Conservation (phyloP, 2,113 vertebrate genomes). For the Prunella fulvescens region DNA sequence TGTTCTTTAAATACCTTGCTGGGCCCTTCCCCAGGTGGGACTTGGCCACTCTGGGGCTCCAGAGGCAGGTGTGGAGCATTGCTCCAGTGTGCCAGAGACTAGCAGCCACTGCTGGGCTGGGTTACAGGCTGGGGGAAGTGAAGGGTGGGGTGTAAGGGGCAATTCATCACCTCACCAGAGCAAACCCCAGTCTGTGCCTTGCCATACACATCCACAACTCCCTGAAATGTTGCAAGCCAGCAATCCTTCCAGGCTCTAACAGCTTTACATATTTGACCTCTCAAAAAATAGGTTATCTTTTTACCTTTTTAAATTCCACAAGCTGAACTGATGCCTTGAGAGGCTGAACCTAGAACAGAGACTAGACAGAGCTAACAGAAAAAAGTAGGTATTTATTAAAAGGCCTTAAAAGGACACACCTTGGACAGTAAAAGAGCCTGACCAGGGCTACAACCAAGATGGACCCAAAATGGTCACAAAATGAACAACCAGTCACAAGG, state of each 20-base stretch:
- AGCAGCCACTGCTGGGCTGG: background rate
- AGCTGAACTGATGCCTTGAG: background rate
- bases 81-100: background rate
- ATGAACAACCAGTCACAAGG: rapidly evolving
- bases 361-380: background rate
- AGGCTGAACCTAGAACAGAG: background rate
- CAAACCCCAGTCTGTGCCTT: rapidly evolving
- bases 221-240: background rate
- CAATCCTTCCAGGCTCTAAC: background rate
- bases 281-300: background rate
- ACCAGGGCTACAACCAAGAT: background rate
- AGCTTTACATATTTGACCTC: background rate
- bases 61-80: background rate
- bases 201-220: background rate
- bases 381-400: background rate
- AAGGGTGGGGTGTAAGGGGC: background rate
- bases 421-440: background rate
- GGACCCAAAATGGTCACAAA: background rate
- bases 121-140: too few species aligned
- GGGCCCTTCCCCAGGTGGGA: background rate
- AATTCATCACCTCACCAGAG: background rate
- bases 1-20: background rate
- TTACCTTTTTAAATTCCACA: background rate
- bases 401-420: background rate
- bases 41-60: background rate